Evolutionary conservation across 2,888 invertebrate species (phyloP).

Genomic region (Pecten maximus): DNA sequence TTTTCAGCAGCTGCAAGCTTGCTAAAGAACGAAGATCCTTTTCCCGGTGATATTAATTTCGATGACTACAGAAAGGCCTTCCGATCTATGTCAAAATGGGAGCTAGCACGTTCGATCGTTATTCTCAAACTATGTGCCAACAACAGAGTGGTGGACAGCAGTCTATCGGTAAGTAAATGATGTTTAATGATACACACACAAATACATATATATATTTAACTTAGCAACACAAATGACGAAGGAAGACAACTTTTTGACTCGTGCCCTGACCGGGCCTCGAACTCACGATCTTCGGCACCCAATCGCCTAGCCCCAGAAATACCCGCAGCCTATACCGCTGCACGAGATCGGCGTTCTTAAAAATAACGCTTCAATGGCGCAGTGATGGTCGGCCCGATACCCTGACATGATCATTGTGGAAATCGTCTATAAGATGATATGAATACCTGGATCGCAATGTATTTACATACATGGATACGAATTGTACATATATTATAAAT

Average conservation of each 20-base stretch:
- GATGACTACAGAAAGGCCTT: conserved; percentile 66
- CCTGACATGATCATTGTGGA: no score
- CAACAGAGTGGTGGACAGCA: conserved; percentile 67
- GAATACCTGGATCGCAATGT: no score
- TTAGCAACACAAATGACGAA: neutral
- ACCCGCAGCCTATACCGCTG: no score
- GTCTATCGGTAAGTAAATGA: conserved; percentile 63
- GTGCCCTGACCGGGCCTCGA: neutral
- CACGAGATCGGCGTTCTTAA: no score
- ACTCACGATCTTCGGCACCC: neutral
- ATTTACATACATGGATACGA: no score
- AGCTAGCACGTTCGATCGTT: conserved; percentile 69
- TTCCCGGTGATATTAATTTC: conserved; percentile 42
- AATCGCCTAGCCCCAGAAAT: no score
- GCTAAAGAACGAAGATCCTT: neutral
- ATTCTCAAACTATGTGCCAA: conserved; percentile 73
- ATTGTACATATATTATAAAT: no score
- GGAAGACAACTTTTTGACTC: neutral
- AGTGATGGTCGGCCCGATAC: no score
- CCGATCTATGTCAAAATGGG: conserved; percentile 59
- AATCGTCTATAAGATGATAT: no score
- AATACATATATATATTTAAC: no score
- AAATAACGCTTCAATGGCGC: no score
- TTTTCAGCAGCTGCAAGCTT: neutral
- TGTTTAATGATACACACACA: no score